Conservation (phyloP, 2,113 vertebrate genomes). For the Callorhinus ursinus region DNA sequence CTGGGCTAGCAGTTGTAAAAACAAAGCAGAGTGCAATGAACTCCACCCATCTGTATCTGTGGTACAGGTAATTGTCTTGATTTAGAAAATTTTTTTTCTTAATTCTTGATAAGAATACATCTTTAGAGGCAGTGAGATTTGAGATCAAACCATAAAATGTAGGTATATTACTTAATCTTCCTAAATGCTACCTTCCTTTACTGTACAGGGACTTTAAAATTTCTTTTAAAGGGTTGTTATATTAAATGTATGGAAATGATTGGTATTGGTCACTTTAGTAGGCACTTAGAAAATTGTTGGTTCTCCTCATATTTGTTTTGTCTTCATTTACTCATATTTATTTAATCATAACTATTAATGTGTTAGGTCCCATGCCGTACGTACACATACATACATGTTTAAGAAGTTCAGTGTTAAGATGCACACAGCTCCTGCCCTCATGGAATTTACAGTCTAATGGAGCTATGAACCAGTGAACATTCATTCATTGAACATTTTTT, state of each 20-base stretch:
- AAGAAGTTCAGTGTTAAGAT: neutral
- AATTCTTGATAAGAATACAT: neutral
- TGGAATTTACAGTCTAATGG: neutral
- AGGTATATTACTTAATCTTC: neutral
- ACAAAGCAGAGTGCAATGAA: constrained; percentile 97
- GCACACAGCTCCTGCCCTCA: neutral
- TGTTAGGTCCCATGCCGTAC: neutral
- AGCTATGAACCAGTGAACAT: neutral
- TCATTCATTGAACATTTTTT: neutral
- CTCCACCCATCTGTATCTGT: constrained; percentile 97
- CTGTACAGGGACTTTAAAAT: constrained; percentile 8
- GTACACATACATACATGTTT: neutral
- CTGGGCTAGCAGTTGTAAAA: constrained; percentile 98
- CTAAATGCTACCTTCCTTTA: neutral
- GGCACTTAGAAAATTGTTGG: neutral
- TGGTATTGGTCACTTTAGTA: constrained; percentile 15
- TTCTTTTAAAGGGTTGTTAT: neutral
- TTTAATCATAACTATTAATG: neutral
- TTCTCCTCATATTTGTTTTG: neutral
- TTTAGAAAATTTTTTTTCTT: neutral
- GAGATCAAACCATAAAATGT: neutral
- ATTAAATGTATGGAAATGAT: constrained; percentile 19
- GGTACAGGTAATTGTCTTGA: constrained; percentile 90
- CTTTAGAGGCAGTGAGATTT: neutral
- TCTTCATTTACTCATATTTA: neutral